A percentile compares a stretch with the other conserved stretches of the same genome.
These are phyloP conservation scores for Octomys mimax DNA, from an alignment of 2,797 vertebrate genomes.

Conservation along the genomic window DNA sequence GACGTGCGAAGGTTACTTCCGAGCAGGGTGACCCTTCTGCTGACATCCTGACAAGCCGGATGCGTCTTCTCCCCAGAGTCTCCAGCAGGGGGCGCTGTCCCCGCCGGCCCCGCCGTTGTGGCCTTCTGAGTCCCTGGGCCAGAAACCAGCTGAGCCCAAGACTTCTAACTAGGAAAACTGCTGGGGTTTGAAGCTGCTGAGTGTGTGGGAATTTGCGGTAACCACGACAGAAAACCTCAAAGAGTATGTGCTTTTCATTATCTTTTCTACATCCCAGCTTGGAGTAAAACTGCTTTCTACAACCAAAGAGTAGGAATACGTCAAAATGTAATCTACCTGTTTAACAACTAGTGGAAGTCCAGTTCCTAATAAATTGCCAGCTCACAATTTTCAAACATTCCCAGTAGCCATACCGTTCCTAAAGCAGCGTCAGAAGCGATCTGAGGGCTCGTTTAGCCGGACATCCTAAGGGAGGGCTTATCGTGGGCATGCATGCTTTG, in stretches of 20 bases:
- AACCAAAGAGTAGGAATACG: neutral
- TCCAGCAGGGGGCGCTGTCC: neutral
- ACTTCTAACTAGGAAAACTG: neutral
- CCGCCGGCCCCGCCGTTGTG: neutral
- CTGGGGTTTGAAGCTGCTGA: neutral
- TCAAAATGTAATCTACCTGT: neutral
- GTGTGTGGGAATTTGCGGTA: neutral
- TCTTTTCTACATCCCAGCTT: neutral
- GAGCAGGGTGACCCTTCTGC: no score
- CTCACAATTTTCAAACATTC: constrained; percentile 43
- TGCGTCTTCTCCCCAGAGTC: neutral
- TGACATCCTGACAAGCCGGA: neutral
- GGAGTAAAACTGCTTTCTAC: neutral
- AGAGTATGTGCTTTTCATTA: neutral
- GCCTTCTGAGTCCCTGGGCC: neutral
- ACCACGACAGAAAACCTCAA: neutral
- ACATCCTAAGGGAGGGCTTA: neutral
- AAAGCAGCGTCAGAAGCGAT: constrained; percentile 57
- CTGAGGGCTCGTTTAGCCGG: neutral
- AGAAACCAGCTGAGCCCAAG: neutral
- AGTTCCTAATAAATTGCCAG: constrained; percentile 65
- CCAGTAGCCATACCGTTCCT: constrained; percentile 37
- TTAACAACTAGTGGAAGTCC: neutral
- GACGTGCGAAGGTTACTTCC: neutral
- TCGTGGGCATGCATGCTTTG: constrained; percentile 16